Percentiles rank a stretch among this genome's conserved stretches.
These are phyloP conservation scores for Sebastes flavidus DNA, from an alignment of 2,797 vertebrate genomes.

Conservation along the genomic window DNA sequence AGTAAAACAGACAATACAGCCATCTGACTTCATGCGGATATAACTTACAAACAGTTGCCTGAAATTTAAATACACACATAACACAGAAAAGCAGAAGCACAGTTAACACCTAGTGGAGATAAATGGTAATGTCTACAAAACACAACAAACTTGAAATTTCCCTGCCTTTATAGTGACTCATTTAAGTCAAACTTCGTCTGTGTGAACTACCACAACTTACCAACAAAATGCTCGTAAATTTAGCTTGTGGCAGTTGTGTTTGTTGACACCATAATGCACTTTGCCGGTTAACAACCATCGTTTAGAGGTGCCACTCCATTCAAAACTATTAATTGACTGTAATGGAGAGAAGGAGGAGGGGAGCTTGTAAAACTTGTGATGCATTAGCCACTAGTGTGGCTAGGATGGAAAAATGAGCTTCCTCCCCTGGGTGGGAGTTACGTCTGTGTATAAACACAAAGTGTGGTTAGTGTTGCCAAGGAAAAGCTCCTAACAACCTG, in stretches of 20 bases:
- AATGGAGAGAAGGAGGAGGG: conserved; percentile 19
- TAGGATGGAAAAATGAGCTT: conserved; percentile 32
- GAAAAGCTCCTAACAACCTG: conserved; percentile 17
- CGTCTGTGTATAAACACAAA: conserved; percentile 36
- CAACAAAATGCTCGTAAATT: conserved; percentile 36
- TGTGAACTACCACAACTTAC: conserved; percentile 21
- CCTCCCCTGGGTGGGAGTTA: conserved; percentile 35
- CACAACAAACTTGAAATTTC: background rate
- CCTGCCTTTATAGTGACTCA: background rate
- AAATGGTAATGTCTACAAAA: background rate
- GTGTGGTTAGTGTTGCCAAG: conserved; percentile 45
- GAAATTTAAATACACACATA: background rate
- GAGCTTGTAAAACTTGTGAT: conserved; percentile 51
- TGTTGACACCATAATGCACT: conserved; percentile 11
- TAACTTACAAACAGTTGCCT: background rate
- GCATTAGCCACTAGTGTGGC: conserved; percentile 35
- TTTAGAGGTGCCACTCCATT: conserved; percentile 28
- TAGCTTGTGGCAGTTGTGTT: conserved; percentile 26
- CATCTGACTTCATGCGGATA: background rate
- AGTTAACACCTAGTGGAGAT: background rate
- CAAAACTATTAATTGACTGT: conserved; percentile 48
- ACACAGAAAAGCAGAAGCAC: background rate
- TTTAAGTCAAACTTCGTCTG: conserved; percentile 1
- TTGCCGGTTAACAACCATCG: background rate
- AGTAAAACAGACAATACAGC: background rate